Evolutionary conservation across 2,797 vertebrate species (phyloP), one percentile per base, ranked within the genome.

Genomic region (Hoplostethus mediterraneus): DNA sequence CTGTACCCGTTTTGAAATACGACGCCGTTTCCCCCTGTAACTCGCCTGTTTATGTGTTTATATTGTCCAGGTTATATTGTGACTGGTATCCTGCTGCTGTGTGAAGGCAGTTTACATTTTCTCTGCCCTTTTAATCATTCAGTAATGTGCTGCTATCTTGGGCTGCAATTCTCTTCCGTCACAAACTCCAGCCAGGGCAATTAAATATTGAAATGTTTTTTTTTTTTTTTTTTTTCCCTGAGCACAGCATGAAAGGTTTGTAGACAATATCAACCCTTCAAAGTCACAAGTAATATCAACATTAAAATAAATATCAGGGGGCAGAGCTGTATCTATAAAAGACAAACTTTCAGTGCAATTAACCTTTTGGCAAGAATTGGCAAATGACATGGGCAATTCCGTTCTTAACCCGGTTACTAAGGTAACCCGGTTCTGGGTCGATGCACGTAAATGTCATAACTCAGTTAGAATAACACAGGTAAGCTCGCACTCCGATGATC

Each of bases 71-170:
- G 47, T 56, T 47, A 68, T 47, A 68, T 71, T 45, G 54, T 13
- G n/a, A 49, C 62, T 73, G 47, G 48, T 38, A 57, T 77, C 67
- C 58, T 47, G 5, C 74, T 62, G 71, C 71, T 75, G 55, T 82
- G 71, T 74, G 65, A 70, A 75, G 73, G 71, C 82, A 85, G 75
- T 80, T 81, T 71, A 86, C 68, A 73, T 90, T 90, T 84, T 85
- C 80, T 69, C 75, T 77, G 66, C 75, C 85, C 81, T 84, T 85
- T 93, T 84, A 92, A 93, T 92, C 87, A 91, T 93, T 93, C 84
- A 93, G 87, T 86, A 70, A 92, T 90, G 85, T 90, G 85, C 85
- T 87, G 88, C 91, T 91, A 92, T 93, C 89, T 93, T 91, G 77
- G 82, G 83, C 89, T 77, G 80, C 83, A 89, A 89, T 86, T 69